Evolutionary conservation across 2,113 vertebrate genomes (phyloP), one percentile per base, ranked within the genome.

Genomic region (Bambusicola thoracicus): DNA sequence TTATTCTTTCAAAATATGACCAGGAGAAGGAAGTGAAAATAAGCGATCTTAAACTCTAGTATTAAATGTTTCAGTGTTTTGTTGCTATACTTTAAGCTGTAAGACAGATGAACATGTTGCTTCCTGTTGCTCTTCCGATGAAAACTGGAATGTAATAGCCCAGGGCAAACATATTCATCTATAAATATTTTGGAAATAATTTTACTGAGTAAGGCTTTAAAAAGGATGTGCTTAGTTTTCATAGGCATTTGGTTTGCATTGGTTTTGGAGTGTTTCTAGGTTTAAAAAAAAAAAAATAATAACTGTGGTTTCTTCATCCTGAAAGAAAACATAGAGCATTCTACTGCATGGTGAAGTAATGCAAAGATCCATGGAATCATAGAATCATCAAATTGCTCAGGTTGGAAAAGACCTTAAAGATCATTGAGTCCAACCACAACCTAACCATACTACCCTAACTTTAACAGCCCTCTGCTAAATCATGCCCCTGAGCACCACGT

Each of bases 151-250:
- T 43, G 38, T 66, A 59, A 67, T 46, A 70, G 41, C 70, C 63
- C 43, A 38, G 20, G 48, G 40, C 62, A 91, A 92, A 82, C 70
- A 66, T 15, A 77, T 58, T n/a, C 18, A 87, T 49, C 66, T 34
- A 80, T 67, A 93, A 74, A 74, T 82, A 95, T 49, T 90, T 90
- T 94, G 48, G 21, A 70, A 91, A 87, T 85, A 29, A 13, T 80
- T 91, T 69, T 20, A 44, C 36, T 20, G 8, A 82, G 7, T 75
- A 40, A 14, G 27, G 66, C 8, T 74, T 87, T 53, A 8, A 59
- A 93, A 74, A 79, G 11, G 34, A 51, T 68, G 20, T 76, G 34
- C 59, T 92, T 10, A 17, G 11, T 65, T 94, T 94, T 81, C 30
- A 41, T 70, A 61, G 40, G 29, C 10, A 75, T 89, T 67, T 29